Evolutionary conservation across 2,888 invertebrate genomes (phyloP), one percentile per base, ranked within the genome.

Genomic region (Odontocerum albicorne): DNA sequence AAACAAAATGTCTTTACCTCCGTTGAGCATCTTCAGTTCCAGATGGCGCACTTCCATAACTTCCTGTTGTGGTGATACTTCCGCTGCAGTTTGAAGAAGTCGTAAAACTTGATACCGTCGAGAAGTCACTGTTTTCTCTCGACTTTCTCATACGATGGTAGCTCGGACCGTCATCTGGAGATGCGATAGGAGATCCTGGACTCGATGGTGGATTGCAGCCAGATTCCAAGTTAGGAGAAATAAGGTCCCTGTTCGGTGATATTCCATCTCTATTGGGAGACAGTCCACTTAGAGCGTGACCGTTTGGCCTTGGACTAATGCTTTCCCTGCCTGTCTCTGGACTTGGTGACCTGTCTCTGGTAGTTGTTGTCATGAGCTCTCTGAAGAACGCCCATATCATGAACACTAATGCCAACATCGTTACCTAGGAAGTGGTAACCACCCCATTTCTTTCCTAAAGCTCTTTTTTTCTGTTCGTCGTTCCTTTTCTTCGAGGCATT

Each of bases 371-470:
- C 66, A 56, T 70, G 43, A 83, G 72, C 72, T 80, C 82, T 69
- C 83, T 82, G 67, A 82, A 79, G 63, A 78, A 76, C 66, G 81
- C 79, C 83, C 83, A 83, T 73, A 81, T 72, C 71, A 83, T 77
- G 67, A 82, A 80, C 66, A 83, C 76, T 67, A 83, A 70, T 67
- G 83, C 82, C 72, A 84, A 73, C 84, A 84, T 84, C 59, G 63
- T 66, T 65, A 51, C 49, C 53, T 53, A 42, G 49, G 47, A 38
- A 38, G 44, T 31, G 32, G 36, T 10, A 35, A 43, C 39, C 47
- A 32, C 55, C 42, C 49, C 51, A 49, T 55, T 36, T 38, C 55
- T 13, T 32, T 13, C 35, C 17, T 33, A 15, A 32, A 17, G 22
- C 13, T 31, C 19, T 49, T 21, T 16, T 20, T 32, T 27, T 40